Evolutionary conservation across 2,797 vertebrate genomes (phyloP).

Genomic region (Falco novaeseelandiae): DNA sequence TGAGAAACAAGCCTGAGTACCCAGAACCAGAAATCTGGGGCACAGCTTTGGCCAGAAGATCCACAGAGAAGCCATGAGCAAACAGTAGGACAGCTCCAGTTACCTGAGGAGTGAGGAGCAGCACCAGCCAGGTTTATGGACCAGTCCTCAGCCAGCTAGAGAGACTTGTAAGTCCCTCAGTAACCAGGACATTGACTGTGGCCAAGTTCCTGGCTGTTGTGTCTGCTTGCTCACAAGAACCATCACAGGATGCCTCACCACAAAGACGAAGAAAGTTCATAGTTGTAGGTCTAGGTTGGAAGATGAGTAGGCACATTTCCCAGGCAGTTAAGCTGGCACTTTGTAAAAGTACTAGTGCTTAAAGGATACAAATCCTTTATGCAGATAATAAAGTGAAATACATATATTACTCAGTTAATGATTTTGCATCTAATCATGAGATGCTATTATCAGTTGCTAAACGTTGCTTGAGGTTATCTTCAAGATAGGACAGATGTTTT

Average conservation of each 20-base stretch:
- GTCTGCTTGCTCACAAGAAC: background rate
- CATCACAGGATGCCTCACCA: background rate
- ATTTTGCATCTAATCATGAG: constrained; percentile 31
- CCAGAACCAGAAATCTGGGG: background rate
- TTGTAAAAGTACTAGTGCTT: background rate
- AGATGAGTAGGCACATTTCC: background rate
- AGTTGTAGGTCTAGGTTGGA: background rate
- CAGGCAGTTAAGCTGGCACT: background rate
- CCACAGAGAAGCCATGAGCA: background rate
- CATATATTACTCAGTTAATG: constrained; percentile 20
- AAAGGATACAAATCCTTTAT: constrained; percentile 15
- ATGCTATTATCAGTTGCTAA: background rate
- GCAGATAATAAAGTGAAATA: constrained; percentile 29
- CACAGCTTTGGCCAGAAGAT: background rate
- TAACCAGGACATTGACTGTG: background rate
- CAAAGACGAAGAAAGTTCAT: background rate
- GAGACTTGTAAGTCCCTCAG: background rate
- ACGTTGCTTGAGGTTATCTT: constrained; percentile 17
- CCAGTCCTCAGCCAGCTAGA: background rate
- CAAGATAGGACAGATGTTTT: constrained; percentile 28
- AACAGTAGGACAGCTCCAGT: background rate
- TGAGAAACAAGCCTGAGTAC: background rate
- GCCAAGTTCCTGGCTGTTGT: background rate
- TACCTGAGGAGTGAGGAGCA: background rate
- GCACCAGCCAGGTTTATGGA: background rate